Percentiles rank a stretch among this genome's conserved stretches.
phyloP scores from a whole-genome alignment of 2,113 vertebrate species.

The Menidia beryllina region DNA sequence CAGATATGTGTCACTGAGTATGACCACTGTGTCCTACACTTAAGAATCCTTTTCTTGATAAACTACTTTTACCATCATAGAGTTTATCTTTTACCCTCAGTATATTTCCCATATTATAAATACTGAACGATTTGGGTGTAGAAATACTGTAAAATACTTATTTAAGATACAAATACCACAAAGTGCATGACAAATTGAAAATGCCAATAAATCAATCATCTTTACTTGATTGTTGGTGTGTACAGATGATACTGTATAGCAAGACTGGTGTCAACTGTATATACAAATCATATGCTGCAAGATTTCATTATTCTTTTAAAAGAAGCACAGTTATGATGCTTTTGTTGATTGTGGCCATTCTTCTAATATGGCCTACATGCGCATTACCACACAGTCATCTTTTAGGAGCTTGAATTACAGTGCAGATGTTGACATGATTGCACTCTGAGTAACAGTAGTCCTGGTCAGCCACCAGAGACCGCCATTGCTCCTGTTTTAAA shows the following conservation, averaged over 20 bases:
- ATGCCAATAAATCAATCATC: neutral
- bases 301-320: conserved; percentile 5
- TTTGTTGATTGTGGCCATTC: neutral
- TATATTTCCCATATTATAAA: conserved; percentile 8
- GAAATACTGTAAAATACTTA: conserved; percentile 13
- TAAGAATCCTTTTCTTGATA: conserved; percentile 18
- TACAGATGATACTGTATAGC: conserved; percentile 1
- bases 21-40: conserved; percentile 9
- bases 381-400: no score
- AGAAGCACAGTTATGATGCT: conserved; percentile 5
- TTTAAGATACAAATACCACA: conserved; percentile 18
- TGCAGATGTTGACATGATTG: conserved; percentile 2
- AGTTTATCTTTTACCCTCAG: conserved; percentile 2
- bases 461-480: conserved; percentile 64
- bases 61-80: conserved; percentile 8
- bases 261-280: conserved; percentile 17
- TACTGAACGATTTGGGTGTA: conserved; percentile 17
- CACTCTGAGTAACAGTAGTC: conserved; percentile 4
- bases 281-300: conserved; percentile 29
- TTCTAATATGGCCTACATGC: neutral
- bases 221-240: conserved; percentile 27
- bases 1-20: conserved; percentile 16
- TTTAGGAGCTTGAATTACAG: no score
- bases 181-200: conserved; percentile 29
- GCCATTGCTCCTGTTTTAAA: conserved; percentile 39